phyloP scores from a whole-genome alignment of 1,140 invertebrate species.

The Calliphora vicina region DNA sequence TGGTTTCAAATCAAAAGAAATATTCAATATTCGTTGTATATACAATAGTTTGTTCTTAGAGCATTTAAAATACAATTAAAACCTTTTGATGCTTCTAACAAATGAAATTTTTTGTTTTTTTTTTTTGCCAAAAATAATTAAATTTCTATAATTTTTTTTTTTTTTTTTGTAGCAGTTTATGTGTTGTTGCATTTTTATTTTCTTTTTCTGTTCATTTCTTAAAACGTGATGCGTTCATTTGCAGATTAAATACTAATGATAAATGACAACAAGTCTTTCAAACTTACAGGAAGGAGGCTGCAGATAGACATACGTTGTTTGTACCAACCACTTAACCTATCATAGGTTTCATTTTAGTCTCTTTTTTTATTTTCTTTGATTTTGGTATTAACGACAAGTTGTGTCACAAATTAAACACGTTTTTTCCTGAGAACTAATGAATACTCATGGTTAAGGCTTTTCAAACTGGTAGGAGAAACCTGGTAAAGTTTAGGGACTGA shows the following conservation, averaged over 20 bases:
- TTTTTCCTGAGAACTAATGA: constrained; percentile 61
- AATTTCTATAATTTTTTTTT: background rate
- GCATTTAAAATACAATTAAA: constrained; percentile 6
- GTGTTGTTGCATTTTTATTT: background rate
- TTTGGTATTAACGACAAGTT: constrained; percentile 40
- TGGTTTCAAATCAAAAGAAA: constrained; percentile 10
- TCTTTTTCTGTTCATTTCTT: background rate
- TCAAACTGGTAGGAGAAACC: background rate
- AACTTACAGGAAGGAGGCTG: background rate
- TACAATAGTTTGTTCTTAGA: background rate
- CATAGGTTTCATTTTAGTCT: background rate
- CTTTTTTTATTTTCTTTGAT: background rate
- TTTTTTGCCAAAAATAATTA: constrained; percentile 3
- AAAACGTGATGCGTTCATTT: constrained; percentile 34
- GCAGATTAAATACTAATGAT: constrained; percentile 29
- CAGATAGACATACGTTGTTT: background rate
- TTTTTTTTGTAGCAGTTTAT: background rate
- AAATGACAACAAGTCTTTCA: constrained; percentile 20
- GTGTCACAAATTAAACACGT: constrained; percentile 63
- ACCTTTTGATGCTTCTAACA: background rate
- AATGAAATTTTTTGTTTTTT: too few relatives aligned
- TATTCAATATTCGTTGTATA: background rate
- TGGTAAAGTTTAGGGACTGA: background rate
- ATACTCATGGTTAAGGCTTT: constrained; percentile 46
- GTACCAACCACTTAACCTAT: constrained; percentile 10